These are phyloP conservation scores for Rhinichthys klamathensis DNA, from an alignment of 2,113 vertebrate genomes.

Conservation along the genomic window DNA sequence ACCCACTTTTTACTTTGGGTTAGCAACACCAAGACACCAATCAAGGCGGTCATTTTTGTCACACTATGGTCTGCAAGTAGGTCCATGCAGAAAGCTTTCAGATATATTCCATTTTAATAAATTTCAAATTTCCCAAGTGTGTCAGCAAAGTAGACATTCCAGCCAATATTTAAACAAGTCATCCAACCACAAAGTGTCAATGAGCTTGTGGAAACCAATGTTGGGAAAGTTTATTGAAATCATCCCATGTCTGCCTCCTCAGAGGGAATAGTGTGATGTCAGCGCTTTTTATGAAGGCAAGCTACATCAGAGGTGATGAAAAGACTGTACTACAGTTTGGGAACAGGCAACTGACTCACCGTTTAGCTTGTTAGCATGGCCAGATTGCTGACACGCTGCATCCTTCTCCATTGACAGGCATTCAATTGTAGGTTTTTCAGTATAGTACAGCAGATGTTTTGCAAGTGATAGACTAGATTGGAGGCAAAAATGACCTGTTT, in stretches of 20 bases:
- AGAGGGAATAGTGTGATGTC: neutral
- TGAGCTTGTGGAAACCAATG: neutral
- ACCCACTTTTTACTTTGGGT: neutral
- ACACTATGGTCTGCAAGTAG: neutral
- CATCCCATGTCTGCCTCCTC: conserved; percentile 4
- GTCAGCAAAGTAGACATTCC: neutral
- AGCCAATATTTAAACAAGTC: conserved; percentile 8
- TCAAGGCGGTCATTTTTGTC: neutral
- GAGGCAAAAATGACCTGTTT: neutral
- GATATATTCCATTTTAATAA: neutral
- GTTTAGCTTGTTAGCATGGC: neutral
- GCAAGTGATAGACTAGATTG: neutral
- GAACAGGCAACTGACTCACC: neutral
- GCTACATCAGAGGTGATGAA: neutral
- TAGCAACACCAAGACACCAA: neutral
- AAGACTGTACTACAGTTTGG: conserved; percentile 14
- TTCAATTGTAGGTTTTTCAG: neutral
- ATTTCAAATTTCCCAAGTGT: neutral
- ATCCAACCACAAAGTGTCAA: conserved; percentile 8
- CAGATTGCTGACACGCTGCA: neutral
- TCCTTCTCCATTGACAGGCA: neutral
- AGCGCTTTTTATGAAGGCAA: neutral
- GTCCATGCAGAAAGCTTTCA: neutral
- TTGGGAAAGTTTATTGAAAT: conserved; percentile 14
- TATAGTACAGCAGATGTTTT: neutral